These are phyloP conservation scores for Hymenochirus boettgeri DNA, from an alignment of 2,113 vertebrate species.

Conservation along the genomic window DNA sequence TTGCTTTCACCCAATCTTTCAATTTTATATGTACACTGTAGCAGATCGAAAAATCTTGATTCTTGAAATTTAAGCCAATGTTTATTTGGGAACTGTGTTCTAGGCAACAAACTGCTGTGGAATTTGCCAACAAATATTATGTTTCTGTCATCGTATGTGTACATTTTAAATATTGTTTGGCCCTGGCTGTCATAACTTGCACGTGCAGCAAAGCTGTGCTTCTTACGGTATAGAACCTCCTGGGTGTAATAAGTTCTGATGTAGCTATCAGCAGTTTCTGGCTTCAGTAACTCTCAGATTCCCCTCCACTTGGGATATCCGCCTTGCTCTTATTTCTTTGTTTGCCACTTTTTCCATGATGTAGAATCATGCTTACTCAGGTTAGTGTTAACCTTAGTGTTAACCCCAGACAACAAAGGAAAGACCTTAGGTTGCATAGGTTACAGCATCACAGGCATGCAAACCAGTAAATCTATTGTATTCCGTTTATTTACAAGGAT, in stretches of 20 bases:
- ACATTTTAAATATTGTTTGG: conserved; percentile 32
- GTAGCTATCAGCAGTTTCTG: conserved; percentile 38
- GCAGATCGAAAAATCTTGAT: conserved; percentile 43
- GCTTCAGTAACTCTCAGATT: conserved; percentile 28
- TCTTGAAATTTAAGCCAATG: conserved; percentile 44
- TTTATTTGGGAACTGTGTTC: conserved; percentile 53
- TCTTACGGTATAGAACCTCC: conserved; percentile 8
- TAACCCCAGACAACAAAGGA: not conserved
- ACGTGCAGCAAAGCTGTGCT: not conserved
- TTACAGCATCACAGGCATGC: too few species aligned
- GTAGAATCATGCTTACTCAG: conserved; percentile 12
- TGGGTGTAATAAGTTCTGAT: conserved; percentile 34
- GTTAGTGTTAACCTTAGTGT: not conserved
- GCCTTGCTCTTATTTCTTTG: conserved; percentile 23
- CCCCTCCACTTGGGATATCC: conserved; percentile 27
- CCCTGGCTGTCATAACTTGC: conserved; percentile 8
- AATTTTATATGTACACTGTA: conserved; percentile 3
- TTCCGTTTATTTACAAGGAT: too few species aligned
- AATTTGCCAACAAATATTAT: conserved; percentile 39
- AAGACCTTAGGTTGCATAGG: too few species aligned
- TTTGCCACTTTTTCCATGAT: conserved; percentile 25
- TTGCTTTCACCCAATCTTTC: not conserved
- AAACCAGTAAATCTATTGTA: too few species aligned
- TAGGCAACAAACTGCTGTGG: conserved; percentile 42
- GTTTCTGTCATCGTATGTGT: conserved; percentile 28